Evolutionary conservation across 2,113 vertebrate species (phyloP), one percentile per base, ranked within the genome.

Genomic region (Chelonoidis abingdonii): DNA sequence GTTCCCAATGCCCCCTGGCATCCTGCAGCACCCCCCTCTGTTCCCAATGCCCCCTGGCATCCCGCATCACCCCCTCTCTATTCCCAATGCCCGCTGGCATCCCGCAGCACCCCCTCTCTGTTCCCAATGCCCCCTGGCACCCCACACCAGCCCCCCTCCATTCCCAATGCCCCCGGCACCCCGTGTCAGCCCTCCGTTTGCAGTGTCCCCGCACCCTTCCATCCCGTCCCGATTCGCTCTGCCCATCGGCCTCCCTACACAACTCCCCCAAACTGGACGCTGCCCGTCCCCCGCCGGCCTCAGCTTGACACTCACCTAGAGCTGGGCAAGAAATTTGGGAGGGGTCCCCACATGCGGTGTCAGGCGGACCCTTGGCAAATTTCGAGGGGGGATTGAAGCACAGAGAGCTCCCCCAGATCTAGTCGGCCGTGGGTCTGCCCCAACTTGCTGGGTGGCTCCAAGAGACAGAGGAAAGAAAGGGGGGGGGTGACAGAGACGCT

Each of bases 51-150:
- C 49, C 49, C 49, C 13, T 13, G 49, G 49, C 49, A 14, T 14
- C 50, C 5, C 14, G 2, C 2, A 2, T 14, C 50, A 52, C 14
- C 53, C 8, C 53, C 8, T 3, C 21, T 54, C 25, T 10, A 1
- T 10, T 4, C 24, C 56, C 25, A 2, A 1, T 53, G 52, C 9
- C 56, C 24, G 4, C 25, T 10, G 56, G 24, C 24, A 25, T 4
- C 4, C 9, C 25, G 25, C 10, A 4, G 4, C 24, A 25, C 10
- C 25, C 56, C 56, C 4, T 1, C 19, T 24, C 22, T 4, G 22
- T 56, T 24, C 54, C 54, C 54, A 8, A 1, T 56, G 54, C 8
- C 54, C 22, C 22, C 8, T 24, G 54, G 21, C 22, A 10, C 8
- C 8, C 22, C 22, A 8, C 13, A 8, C 54, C 54, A 56, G 54